Conservation (phyloP, 2,113 vertebrate genomes). For the Talpa occidentalis region DNA sequence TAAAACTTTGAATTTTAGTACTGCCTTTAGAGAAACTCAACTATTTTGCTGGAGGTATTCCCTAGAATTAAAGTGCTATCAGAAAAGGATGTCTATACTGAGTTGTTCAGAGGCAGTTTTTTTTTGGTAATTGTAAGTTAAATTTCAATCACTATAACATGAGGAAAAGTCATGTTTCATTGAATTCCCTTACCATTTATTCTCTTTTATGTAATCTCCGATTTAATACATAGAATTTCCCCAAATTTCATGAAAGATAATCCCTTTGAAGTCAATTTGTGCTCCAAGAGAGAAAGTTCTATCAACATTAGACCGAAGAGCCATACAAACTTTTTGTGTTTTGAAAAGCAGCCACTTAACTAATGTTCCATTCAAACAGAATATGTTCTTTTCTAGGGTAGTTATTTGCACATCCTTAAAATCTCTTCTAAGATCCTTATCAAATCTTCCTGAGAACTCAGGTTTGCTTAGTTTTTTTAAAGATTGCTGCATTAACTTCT, state of each 20-base stretch:
- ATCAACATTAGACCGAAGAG: background rate
- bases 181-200: background rate
- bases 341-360: constrained; percentile 46
- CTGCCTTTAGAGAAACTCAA: background rate
- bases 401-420: constrained; percentile 37
- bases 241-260: background rate
- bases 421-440: background rate
- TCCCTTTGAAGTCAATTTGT: constrained; percentile 18
- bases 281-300: background rate
- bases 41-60: background rate
- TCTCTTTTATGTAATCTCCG: background rate
- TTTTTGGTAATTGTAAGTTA: background rate
- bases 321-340: background rate
- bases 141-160: constrained; percentile 13
- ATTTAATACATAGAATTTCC: background rate
- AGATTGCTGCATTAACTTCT: background rate
- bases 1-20: background rate
- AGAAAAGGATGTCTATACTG: background rate
- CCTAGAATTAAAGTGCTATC: background rate
- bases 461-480: background rate
- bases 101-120: background rate
- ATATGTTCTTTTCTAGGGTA: background rate
- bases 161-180: background rate
- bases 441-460: constrained; percentile 1
- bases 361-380: background rate